Conservation (phyloP, 2,797 vertebrate species). For the Gymnocypris eckloni region DNA sequence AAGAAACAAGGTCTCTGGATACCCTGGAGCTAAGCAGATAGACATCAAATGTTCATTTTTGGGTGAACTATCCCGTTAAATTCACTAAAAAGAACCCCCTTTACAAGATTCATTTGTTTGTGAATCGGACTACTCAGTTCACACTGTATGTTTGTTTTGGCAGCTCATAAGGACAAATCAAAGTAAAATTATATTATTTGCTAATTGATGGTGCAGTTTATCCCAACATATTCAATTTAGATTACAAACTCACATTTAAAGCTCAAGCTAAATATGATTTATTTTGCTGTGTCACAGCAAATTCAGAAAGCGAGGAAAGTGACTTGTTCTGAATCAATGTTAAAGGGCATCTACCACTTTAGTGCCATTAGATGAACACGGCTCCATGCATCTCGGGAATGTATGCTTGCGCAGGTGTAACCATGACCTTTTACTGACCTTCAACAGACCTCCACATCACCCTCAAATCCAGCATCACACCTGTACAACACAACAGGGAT, state of each 20-base stretch:
- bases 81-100: no score
- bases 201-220: not conserved
- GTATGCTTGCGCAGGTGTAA: slow-evolving; percentile 38
- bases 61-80: no score
- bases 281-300: not conserved
- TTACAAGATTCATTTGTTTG: not conserved
- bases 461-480: slow-evolving; percentile 58
- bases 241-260: not conserved
- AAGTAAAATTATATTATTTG: not conserved
- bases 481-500: slow-evolving; percentile 69
- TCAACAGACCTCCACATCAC: slow-evolving; percentile 54
- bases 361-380: slow-evolving; percentile 29
- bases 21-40: no score
- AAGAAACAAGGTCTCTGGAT: no score
- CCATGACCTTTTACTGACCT: slow-evolving; percentile 49
- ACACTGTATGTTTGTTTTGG: not conserved
- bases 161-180: not conserved
- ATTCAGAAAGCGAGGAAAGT: not conserved
- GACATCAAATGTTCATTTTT: no score
- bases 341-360: slow-evolving; percentile 40
- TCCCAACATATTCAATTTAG: not conserved
- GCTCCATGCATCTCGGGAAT: slow-evolving; percentile 45
- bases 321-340: slow-evolving; percentile 32
- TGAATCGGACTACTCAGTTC: not conserved
- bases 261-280: not conserved